Conservation (phyloP, 2,113 vertebrate genomes). For the Perognathus longimembris region DNA sequence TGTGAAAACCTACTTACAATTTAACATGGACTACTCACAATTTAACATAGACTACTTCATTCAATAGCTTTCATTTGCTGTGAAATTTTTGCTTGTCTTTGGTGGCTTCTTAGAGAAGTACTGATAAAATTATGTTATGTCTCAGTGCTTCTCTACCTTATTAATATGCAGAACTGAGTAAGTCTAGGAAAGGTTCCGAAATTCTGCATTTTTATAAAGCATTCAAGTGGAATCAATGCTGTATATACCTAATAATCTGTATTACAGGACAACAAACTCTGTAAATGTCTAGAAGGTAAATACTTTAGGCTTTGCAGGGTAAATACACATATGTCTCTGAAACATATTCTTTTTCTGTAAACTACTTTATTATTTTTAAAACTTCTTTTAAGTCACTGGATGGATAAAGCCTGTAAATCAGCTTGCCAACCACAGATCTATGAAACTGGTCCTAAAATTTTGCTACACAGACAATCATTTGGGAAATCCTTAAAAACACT, state of each 20-base stretch:
- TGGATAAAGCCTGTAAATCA: not conserved
- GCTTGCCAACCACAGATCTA: not conserved
- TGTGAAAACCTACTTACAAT: too few species aligned
- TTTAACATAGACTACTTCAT: too few species aligned
- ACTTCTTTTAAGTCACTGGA: not conserved
- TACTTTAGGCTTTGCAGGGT: not conserved
- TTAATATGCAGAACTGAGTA: not conserved
- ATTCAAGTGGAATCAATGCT: not conserved
- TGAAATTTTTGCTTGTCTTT: too few species aligned
- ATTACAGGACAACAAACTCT: not conserved
- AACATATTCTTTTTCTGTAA: too few species aligned
- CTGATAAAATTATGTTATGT: too few species aligned
- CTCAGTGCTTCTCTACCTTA: not conserved
- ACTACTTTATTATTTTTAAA: not conserved
- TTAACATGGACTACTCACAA: too few species aligned
- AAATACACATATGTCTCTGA: not conserved
- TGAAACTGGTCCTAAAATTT: conserved; percentile 1
- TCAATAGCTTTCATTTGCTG: too few species aligned
- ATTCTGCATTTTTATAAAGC: not conserved
- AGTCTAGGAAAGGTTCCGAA: not conserved
- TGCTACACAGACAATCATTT: not conserved
- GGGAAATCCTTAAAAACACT: not conserved
- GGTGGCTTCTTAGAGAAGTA: too few species aligned
- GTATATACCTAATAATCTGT: not conserved
- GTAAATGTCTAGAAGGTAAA: not conserved